Percentiles rank a stretch among this genome's conserved stretches.
phyloP scores from a whole-genome alignment of 2,797 vertebrate genomes.

The Periophthalmus magnuspinnatus region DNA sequence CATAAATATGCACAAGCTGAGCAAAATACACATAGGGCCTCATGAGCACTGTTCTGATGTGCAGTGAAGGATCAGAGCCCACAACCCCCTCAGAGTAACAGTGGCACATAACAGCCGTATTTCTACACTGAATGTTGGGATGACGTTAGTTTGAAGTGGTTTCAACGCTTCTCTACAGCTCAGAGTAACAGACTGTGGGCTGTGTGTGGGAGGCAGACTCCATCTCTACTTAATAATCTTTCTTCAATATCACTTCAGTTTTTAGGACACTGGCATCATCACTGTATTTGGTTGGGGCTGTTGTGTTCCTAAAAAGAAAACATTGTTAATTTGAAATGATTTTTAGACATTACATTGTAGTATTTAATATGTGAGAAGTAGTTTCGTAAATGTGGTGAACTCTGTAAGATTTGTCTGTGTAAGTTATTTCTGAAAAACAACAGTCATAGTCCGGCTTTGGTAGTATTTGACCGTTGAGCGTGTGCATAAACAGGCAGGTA shows the following conservation, averaged over 20 bases:
- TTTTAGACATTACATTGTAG: background rate
- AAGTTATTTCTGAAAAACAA: background rate
- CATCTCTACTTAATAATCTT: conserved; percentile 38
- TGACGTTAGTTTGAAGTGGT: conserved; percentile 4
- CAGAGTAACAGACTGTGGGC: conserved; percentile 13
- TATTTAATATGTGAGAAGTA: background rate
- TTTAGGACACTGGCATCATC: conserved; percentile 30
- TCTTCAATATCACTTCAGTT: conserved; percentile 29
- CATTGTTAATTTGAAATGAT: background rate
- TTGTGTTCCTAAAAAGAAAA: background rate
- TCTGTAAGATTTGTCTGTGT: background rate
- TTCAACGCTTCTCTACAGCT: background rate
- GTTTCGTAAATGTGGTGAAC: background rate
- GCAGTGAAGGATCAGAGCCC: conserved; percentile 33
- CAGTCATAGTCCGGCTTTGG: background rate
- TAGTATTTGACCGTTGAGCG: background rate
- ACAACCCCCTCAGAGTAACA: conserved; percentile 18
- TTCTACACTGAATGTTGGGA: conserved; percentile 4
- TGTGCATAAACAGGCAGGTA: conserved; percentile 25
- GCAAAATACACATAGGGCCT: conserved; percentile 38
- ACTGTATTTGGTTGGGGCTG: background rate
- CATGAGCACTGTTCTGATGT: conserved; percentile 38
- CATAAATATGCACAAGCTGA: conserved; percentile 37
- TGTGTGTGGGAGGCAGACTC: conserved; percentile 40
- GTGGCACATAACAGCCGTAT: conserved; percentile 19